Base-by-base conservation (phyloP, 1,140 invertebrate genomes). In the Contarinia nasturtii region DNA sequence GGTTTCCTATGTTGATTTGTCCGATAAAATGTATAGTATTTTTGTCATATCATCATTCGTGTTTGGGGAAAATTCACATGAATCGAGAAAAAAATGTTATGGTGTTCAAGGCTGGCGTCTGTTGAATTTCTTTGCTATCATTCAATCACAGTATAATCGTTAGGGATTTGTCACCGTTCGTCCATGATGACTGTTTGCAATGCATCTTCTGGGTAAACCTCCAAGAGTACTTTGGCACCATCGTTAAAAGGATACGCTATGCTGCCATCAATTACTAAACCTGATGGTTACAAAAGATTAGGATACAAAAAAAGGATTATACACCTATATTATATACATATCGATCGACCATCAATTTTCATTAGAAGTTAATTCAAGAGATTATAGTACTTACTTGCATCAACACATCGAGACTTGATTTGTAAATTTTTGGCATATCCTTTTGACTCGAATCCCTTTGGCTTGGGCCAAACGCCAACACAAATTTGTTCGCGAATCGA, bases 261-360 rank as follows among this genome's bases (percentile, higher is more conserved):
- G 46, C 90, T 89, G 17, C 94, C 94, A 67, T 98, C 95, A n/a
- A 98, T 77, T 0, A 97, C 93, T 11, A 98, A 66, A 59, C 82
- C 83, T 74, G 55, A 46, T 53, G n/a, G n/a, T n/a, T n/a, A n/a
- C n/a, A n/a, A n/a, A 50, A 38, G 49, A 15, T 2, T 21, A 40
- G 43, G 19, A 20, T 41, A 45, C 41, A 42, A 15, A 19, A 44
- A 42, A 45, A 44, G 14, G 18, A 49, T 46, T 12, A 22, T 2
- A 33, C 34, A 36, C n/a, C 34, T 10, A 36, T 36, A 10, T 36
- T 36, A 10, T 36, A n/a, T 10, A 36, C 10, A 36, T 36, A n/a
- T 10, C 34, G 34, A 10, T 36, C 34, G n/a, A 36, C 10, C 34
- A n/a, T 36, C 34, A 36, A 36, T 36, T 10, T n/a, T n/a, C n/a